Base-by-base conservation (phyloP, 2,888 invertebrate genomes). In the Camptogramma bilineatum region DNA sequence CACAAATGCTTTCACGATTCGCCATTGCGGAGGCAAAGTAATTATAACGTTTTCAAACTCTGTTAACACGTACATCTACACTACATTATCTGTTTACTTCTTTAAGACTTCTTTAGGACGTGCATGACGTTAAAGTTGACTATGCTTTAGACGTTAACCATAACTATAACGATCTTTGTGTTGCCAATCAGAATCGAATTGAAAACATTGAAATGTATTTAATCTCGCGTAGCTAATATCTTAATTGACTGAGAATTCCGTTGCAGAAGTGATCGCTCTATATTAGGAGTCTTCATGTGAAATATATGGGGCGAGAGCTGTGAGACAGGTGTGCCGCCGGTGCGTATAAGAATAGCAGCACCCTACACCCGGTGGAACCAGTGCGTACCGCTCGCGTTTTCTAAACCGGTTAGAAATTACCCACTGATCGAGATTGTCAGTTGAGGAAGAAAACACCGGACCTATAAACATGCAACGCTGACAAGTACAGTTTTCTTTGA, bases 401-500 rank as follows among this genome's bases (percentile, higher is more conserved):
- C 93, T 92, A 92, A 91, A 93, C 93, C 91, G 89, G 92, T 92
- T 93, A 93, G 92, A 93, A 92, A 93, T 90, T 91, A 88, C 90
- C 90, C 81, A 91, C 82, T 92, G 91, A 91, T 91, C 90, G 91
- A 91, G 89, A 90, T 92, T 85, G 86, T 84, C 83, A 86, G 84
- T 87, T 83, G 86, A 87, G 89, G 90, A 90, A 91, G 90, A 91
- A 91, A 91, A 88, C 88, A 86, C 85, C 85, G 84, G 84, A 82
- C 84, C 85, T 86, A 85, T 84, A 84, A 87, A 86, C 83, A 86
- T 80, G 78, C 78, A 77, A 74, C 76, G 73, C 73, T 76, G 75
- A 82, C 81, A 85, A 82, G 78, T 76, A 80, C 81, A 85, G 80
- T 83, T 89, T 87, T 89, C 87, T 84, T 83, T 78, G 77, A 73